phyloP scores from a whole-genome alignment of 1,140 invertebrate species.

The Melanaphis sacchari region DNA sequence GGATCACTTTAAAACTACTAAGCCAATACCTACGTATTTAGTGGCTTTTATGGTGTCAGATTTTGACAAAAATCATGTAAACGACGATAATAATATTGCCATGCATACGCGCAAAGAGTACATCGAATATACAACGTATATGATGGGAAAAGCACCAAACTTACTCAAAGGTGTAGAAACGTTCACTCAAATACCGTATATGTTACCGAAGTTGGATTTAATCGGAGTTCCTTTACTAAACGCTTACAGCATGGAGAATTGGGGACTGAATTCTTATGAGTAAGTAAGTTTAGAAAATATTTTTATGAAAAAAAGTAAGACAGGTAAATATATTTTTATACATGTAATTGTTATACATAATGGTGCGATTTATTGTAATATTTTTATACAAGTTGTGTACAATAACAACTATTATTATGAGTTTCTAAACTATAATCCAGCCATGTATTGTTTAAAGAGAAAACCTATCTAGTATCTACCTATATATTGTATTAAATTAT shows the following conservation, averaged over 20 bases:
- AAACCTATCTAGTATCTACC: not conserved
- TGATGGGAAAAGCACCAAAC: conserved; percentile 64
- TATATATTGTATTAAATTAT: not conserved
- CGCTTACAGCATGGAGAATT: conserved; percentile 87
- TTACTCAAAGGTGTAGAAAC: conserved; percentile 61
- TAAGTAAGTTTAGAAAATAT: conserved; percentile 59
- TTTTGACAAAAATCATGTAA: conserved; percentile 64
- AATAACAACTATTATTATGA: not conserved
- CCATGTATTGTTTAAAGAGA: not conserved
- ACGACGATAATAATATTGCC: conserved; percentile 62
- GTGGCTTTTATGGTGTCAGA: conserved; percentile 76
- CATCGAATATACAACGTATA: conserved; percentile 63
- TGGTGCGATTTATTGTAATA: not conserved
- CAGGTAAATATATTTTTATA: not conserved
- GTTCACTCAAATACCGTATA: conserved; percentile 63
- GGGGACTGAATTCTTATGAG: conserved; percentile 72
- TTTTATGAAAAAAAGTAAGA: not conserved
- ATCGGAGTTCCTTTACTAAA: conserved; percentile 76
- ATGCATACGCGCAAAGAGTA: conserved; percentile 76
- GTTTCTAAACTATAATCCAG: not conserved
- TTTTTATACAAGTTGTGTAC: not conserved
- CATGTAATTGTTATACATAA: not conserved
- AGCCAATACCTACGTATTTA: conserved; percentile 80
- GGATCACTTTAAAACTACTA: conserved; percentile 81
- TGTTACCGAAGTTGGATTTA: conserved; percentile 70